Base-by-base conservation (phyloP, 2,797 vertebrate genomes). In the Parambassis ranga region DNA sequence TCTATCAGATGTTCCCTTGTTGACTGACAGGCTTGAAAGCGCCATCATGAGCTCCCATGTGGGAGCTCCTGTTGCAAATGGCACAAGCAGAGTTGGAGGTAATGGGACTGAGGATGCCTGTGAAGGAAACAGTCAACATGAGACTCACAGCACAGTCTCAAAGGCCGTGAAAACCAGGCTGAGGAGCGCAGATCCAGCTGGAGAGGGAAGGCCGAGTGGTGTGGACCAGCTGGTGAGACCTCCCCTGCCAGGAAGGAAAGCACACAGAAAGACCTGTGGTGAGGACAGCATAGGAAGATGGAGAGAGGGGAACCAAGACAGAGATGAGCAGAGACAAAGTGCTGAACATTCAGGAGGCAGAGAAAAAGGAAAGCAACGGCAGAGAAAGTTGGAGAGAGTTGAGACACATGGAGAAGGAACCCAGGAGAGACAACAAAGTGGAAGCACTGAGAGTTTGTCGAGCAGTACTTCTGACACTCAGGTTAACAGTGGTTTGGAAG, bases 261-360 rank as follows among this genome's bases (percentile, higher is more conserved):
- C 87, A 49, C 85, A 90, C 62, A 91, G 86, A 70, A 94, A 94
- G 83, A 90, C 93, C 32, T 65, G 15, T 57, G 85, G 89, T 67
- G 89, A 92, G 86, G 92, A 94, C 80, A 84, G 85, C 61, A 76
- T 55, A 55, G 55, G 81, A 62, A 63, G 88, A 84, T 81, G 58
- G 69, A 77, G 47, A 36, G 81, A 71, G 10, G 67, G 36, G 43
- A 62, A 32, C 28, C 62, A 44, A 38, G 67, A 80, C 9, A 41
- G 37, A 7, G 71, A 65, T 0, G 77, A 73, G 13, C 77, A 77
- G 10, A 61, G 48, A 42, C 59, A 30, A 22, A 24, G 15, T 28
- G 26, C 7, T 48, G 71, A 71, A 52, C 31, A 27, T 10, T 59
- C 10, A 10, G 48, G 16, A 42, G 15, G 19, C 1, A 50, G 26